Conservation (phyloP, 2,113 vertebrate genomes). For the Fregetta grallaria region DNA sequence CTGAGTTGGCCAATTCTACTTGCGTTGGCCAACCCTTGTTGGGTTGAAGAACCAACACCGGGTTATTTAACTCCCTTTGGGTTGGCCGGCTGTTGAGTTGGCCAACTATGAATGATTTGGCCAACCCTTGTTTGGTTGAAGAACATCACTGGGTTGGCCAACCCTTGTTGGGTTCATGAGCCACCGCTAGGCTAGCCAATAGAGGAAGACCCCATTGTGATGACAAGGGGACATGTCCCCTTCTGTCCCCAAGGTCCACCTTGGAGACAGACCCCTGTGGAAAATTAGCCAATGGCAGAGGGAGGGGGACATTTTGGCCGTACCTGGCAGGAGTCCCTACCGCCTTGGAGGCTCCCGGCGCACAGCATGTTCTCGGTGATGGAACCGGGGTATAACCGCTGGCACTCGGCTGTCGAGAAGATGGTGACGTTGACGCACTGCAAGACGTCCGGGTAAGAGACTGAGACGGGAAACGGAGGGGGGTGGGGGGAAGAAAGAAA, state of each 20-base stretch:
- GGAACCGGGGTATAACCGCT: not conserved
- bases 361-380: not conserved
- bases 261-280: not conserved
- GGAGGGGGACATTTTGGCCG: not conserved
- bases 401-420: not conserved
- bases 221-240: accelerated
- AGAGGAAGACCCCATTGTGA: no score
- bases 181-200: not conserved
- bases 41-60: not conserved
- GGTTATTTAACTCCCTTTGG: not conserved
- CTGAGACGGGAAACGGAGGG: not conserved
- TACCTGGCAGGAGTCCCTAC: constrained; percentile 7
- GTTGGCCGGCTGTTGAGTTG: not conserved
- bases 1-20: no score
- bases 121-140: not conserved
- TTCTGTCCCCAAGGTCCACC: not conserved
- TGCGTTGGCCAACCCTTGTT: not conserved
- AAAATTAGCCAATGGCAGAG: not conserved
- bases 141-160: not conserved
- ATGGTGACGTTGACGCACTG: not conserved
- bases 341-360: not conserved
- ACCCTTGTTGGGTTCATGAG: not conserved
- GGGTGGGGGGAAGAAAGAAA: not conserved
- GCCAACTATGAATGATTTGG: not conserved
- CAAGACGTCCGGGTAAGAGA: constrained; percentile 2